Percentiles rank a stretch among this genome's conserved stretches.
These are phyloP conservation scores for Hypena proboscidalis DNA, from an alignment of 2,888 invertebrate species.

Conservation along the genomic window DNA sequence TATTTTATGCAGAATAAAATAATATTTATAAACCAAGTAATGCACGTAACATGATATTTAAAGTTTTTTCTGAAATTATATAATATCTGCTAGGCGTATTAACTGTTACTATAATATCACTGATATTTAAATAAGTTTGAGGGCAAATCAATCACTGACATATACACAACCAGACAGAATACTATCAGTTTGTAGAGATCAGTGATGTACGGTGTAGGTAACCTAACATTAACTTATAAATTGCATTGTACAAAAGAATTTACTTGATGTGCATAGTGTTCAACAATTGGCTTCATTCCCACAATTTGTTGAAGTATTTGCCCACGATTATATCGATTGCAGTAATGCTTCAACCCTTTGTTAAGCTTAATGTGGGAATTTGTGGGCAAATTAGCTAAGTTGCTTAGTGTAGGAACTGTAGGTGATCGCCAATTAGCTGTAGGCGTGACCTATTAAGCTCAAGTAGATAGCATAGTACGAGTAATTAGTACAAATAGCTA, in stretches of 20 bases:
- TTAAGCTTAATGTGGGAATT: conserved; percentile 47
- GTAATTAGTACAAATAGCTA: conserved; percentile 7
- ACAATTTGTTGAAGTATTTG: conserved; percentile 35
- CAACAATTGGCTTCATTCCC: conserved; percentile 39
- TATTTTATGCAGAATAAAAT: conserved; percentile 1
- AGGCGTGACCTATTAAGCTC: conserved; percentile 39
- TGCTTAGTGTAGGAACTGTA: conserved; percentile 24
- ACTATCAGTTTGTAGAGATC: conserved; percentile 1
- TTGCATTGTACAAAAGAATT: background rate
- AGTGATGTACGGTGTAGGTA: background rate
- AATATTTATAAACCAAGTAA: no score
- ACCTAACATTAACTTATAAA: background rate
- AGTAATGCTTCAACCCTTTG: conserved; percentile 40
- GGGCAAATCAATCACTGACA: no score
- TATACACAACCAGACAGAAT: no score
- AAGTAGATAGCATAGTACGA: conserved; percentile 2
- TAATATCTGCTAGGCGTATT: no score
- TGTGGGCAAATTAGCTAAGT: conserved; percentile 42
- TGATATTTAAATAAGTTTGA: no score
- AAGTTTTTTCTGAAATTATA: no score
- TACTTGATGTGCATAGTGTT: conserved; percentile 3
- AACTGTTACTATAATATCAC: no score
- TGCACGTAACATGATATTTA: no score
- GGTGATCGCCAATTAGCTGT: conserved; percentile 41
- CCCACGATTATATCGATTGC: conserved; percentile 42